Evolutionary conservation across 2,113 vertebrate species (phyloP), one percentile per base, ranked within the genome.

Genomic region (Oncorhynchus masou): DNA sequence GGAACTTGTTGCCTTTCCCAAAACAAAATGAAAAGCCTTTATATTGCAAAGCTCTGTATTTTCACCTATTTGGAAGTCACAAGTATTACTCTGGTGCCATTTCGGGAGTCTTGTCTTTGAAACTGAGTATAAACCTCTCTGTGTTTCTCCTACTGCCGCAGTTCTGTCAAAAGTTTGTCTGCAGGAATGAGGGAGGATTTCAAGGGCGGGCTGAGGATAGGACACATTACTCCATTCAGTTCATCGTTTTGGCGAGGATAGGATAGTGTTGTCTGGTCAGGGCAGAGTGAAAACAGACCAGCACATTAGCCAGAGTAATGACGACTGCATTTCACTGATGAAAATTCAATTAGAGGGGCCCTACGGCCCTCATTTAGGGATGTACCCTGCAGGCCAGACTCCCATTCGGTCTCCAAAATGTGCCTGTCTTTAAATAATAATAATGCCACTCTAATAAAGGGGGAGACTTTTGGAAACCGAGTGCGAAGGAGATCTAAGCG

Each of bases 1-100:
- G 19, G 34, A 75, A 79, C 39, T 62, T 77, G 70, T 72, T 79
- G 76, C 62, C 15, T 22, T 57, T 79, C 74, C 29, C 29, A 34
- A 70, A 77, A 79, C 49, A 84, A 76, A 77, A 81, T 71, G 54
- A 76, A 79, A 74, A 70, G 31, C 34, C 49, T 73, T 73, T 62
- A 25, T 74, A 59, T 74, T 75, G 51, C 31, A 71, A 71, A 57
- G 34, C 59, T 31, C 48, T 75, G 15, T 39, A 75, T 62, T 75
- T 82, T 68, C 54, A 31, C 60, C 74, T 70, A 69, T 60, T 45
- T 29, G 7, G 64, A 75, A 64, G 70, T 81, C 64, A 65, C 20
- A 76, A 49, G 62, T 80, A 51, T 51, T 16, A 74, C 22, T 71
- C 2, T 22, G 15, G 20, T 45, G 16, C 71, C 62, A 79, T 76